These are phyloP conservation scores for Polyergus mexicanus DNA, from an alignment of 1,140 invertebrate genomes.

Conservation along the genomic window DNA sequence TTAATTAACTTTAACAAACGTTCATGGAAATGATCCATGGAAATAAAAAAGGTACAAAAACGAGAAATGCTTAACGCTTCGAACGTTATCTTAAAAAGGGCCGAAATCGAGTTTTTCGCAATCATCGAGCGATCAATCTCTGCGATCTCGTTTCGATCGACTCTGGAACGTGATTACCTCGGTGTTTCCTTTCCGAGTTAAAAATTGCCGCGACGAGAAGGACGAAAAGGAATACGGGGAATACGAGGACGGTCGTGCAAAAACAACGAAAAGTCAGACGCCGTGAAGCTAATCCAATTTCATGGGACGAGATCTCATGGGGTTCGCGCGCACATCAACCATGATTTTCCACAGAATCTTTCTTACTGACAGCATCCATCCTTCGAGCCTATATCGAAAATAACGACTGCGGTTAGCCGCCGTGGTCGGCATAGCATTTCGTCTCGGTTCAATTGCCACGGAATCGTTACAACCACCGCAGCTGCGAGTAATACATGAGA, in stretches of 20 bases:
- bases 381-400: constrained; percentile 53
- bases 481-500: constrained; percentile 38
- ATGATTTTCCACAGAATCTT: constrained; percentile 50
- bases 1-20: background rate
- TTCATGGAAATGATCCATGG: background rate
- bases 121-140: constrained; percentile 26
- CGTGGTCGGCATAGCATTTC: constrained; percentile 24
- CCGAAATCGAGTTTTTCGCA: background rate
- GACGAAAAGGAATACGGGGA: background rate
- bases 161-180: background rate
- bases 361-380: constrained; percentile 12
- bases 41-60: background rate
- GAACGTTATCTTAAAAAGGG: background rate
- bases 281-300: constrained; percentile 45
- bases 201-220: constrained; percentile 24
- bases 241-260: background rate
- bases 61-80: background rate
- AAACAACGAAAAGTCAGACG: constrained; percentile 51
- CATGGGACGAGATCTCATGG: background rate
- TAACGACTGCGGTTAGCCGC: constrained; percentile 67
- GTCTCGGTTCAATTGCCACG: constrained; percentile 64
- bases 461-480: constrained; percentile 35
- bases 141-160: constrained; percentile 4
- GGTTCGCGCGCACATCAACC: background rate
- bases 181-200: constrained; percentile 29